A percentile compares a stretch with the other conserved stretches of the same genome.
Conservation (phyloP, 2,113 vertebrate genomes). For the Pongo pygmaeus region DNA sequence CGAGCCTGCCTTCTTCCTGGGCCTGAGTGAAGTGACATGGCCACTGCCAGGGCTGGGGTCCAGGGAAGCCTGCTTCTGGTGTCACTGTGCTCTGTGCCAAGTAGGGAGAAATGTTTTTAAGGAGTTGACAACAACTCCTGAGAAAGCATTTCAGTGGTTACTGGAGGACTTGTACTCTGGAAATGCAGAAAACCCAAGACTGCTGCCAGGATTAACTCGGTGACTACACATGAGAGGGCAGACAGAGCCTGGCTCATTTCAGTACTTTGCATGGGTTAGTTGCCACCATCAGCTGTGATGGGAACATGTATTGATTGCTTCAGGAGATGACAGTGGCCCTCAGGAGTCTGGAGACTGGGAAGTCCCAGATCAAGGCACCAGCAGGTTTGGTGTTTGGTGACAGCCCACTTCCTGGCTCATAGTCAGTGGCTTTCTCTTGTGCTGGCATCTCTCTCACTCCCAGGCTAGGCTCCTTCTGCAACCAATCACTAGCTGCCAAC, state of each 20-base stretch:
- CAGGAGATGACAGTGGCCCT: not conserved
- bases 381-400: no score
- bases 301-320: not conserved
- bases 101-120: not conserved
- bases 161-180: not conserved
- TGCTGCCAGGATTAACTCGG: not conserved
- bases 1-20: not conserved
- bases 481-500: conserved; percentile 61
- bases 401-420: no score
- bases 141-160: not conserved
- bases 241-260: not conserved
- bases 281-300: not conserved
- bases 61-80: not conserved
- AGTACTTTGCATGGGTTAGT: not conserved
- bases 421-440: no score
- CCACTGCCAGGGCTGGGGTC: not conserved
- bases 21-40: not conserved
- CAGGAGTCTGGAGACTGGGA: no score
- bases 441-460: no score
- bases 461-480: not conserved
- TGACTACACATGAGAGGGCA: not conserved
- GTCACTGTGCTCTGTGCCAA: not conserved
- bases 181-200: not conserved
- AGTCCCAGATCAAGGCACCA: no score
- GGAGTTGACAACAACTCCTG: not conserved